Percentiles rank a stretch among this genome's conserved stretches.
phyloP scores from a whole-genome alignment of 2,888 invertebrate species.

The Xestia c-nigrum region DNA sequence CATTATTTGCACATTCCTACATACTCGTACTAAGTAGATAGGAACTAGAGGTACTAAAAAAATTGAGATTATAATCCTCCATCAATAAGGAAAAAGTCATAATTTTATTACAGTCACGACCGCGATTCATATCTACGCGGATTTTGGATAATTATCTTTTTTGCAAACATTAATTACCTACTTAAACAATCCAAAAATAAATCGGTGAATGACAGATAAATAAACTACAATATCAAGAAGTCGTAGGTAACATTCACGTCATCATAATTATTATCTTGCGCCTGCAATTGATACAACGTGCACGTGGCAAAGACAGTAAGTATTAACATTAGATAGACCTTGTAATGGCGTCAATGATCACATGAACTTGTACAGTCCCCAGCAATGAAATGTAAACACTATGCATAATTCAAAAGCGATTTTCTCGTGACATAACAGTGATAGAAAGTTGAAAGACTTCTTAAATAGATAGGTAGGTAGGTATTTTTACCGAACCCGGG shows the following conservation, averaged over 20 bases:
- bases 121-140: neutral
- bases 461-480: too few relatives aligned
- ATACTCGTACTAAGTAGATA: neutral
- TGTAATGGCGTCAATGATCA: too few relatives aligned
- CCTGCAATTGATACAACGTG: neutral
- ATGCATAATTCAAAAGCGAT: too few relatives aligned
- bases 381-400: too few relatives aligned
- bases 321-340: too few relatives aligned
- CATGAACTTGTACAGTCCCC: too few relatives aligned
- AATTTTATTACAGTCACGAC: neutral
- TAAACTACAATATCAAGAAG: neutral
- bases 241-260: neutral
- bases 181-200: neutral
- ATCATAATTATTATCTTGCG: slow-evolving; percentile 6
- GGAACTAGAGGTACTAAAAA: too few relatives aligned
- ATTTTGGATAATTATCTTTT: neutral
- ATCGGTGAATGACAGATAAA: neutral
- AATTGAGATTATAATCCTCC: neutral
- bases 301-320: slow-evolving; percentile 15
- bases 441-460: too few relatives aligned
- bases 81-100: neutral
- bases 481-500: too few relatives aligned
- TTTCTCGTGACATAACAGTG: too few relatives aligned
- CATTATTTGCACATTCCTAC: too few relatives aligned
- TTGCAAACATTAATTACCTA: neutral